A percentile compares a stretch with the other conserved stretches of the same genome.
phyloP scores from a whole-genome alignment of 2,888 invertebrate genomes.

The Agriopis marginaria region DNA sequence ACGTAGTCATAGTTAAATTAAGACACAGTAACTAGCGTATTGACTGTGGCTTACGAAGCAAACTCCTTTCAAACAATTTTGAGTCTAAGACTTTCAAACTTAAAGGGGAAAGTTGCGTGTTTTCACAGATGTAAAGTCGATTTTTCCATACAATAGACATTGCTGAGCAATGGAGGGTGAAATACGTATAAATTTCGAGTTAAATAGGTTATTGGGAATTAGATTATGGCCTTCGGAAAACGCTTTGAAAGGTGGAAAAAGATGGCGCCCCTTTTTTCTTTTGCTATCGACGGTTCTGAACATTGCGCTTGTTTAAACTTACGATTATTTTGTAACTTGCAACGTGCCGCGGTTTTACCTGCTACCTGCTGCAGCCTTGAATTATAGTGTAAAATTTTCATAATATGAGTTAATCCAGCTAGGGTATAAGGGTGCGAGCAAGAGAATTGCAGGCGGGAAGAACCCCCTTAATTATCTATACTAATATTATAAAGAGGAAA shows the following conservation, averaged over 20 bases:
- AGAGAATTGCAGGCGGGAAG: too few species aligned
- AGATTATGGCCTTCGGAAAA: constrained; percentile 19
- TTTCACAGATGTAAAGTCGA: neutral
- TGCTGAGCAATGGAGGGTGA: constrained; percentile 9
- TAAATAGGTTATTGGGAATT: constrained; percentile 32
- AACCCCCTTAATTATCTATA: too few species aligned
- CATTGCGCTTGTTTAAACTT: neutral
- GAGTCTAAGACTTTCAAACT: too few species aligned
- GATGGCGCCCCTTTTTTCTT: constrained; percentile 5
- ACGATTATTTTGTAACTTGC: too few species aligned
- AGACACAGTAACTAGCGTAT: too few species aligned
- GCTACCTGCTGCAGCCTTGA: too few species aligned
- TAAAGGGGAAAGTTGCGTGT: neutral
- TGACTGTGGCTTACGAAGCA: neutral
- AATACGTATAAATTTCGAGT: constrained; percentile 31
- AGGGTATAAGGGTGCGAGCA: too few species aligned
- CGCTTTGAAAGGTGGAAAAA: constrained; percentile 41
- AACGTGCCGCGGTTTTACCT: too few species aligned
- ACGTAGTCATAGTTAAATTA: too few species aligned
- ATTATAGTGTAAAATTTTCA: too few species aligned
- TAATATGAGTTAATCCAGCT: too few species aligned
- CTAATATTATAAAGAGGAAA: too few species aligned
- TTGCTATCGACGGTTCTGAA: neutral
- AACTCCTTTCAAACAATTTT: neutral
- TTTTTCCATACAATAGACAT: constrained; percentile 4